These are phyloP conservation scores for Flexamia atlantica DNA, from an alignment of 2,888 invertebrate species.

Conservation along the genomic window DNA sequence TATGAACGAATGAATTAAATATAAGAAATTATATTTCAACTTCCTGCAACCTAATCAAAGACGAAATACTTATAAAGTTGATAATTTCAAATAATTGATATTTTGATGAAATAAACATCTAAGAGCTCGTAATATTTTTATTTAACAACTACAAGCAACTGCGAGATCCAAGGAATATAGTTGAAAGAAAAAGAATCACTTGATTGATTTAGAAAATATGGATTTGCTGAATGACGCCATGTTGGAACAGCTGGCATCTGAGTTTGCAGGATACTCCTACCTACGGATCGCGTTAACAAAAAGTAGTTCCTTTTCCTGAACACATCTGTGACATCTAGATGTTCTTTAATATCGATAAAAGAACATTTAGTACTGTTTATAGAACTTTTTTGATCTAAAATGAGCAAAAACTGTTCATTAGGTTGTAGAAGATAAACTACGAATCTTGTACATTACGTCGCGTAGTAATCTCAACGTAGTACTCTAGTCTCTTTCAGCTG, in stretches of 20 bases:
- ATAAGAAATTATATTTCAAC: background rate
- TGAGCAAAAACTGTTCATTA: too few relatives aligned
- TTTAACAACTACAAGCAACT: too few relatives aligned
- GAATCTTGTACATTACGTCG: background rate
- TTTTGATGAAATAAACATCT: too few relatives aligned
- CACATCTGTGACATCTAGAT: too few relatives aligned
- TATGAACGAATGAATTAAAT: background rate
- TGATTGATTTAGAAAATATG: background rate
- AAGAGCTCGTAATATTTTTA: too few relatives aligned
- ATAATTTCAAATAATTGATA: too few relatives aligned
- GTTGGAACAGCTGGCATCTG: constrained; percentile 41
- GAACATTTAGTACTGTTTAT: too few relatives aligned
- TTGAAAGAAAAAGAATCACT: too few relatives aligned
- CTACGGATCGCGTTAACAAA: background rate
- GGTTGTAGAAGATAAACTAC: too few relatives aligned
- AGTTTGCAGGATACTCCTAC: constrained; percentile 19
- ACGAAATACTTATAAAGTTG: background rate
- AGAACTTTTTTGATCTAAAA: too few relatives aligned
- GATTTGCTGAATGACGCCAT: constrained; percentile 27
- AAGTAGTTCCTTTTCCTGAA: background rate
- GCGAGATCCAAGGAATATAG: too few relatives aligned
- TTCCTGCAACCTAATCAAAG: background rate
- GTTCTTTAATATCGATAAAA: too few relatives aligned
- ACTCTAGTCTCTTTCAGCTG: constrained; percentile 75
- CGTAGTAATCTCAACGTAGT: background rate